Percentiles rank a stretch among this genome's conserved stretches.
Evolutionary conservation across 2,888 invertebrate species (phyloP).

Genomic region (Dasypogon diadema): DNA sequence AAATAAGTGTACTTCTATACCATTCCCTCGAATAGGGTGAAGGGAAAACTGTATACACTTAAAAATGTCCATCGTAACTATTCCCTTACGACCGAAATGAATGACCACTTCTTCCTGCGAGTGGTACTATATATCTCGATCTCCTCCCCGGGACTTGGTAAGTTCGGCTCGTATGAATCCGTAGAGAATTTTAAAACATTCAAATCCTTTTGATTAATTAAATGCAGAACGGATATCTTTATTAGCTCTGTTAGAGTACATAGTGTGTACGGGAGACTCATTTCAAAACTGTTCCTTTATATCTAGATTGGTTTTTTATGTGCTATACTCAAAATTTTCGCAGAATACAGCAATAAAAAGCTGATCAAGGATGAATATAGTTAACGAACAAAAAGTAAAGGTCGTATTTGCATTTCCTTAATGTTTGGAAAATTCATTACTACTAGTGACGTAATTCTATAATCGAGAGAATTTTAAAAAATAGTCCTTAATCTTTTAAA

Average conservation of each 20-base stretch:
- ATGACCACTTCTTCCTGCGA: conserved; percentile 16
- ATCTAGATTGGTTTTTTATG: too few relatives aligned
- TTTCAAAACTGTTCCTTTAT: too few relatives aligned
- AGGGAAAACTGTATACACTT: conserved; percentile 34
- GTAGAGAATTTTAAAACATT: conserved; percentile 49
- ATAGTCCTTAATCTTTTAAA: too few relatives aligned
- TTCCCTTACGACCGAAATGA: conserved; percentile 39
- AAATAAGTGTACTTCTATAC: conserved; percentile 42
- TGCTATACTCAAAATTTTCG: too few relatives aligned
- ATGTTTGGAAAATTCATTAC: too few relatives aligned
- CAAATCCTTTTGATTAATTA: conserved; percentile 50
- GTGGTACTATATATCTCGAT: not conserved
- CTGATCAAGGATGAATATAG: too few relatives aligned
- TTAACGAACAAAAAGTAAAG: too few relatives aligned
- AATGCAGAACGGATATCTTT: conserved; percentile 38
- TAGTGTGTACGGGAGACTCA: not conserved
- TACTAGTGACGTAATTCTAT: too few relatives aligned
- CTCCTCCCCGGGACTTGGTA: not conserved
- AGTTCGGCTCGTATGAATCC: conserved; percentile 8
- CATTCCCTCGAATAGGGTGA: conserved; percentile 40
- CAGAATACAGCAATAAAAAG: too few relatives aligned
- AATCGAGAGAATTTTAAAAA: too few relatives aligned
- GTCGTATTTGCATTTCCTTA: too few relatives aligned
- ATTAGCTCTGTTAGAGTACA: conserved; percentile 11
- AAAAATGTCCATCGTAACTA: conserved; percentile 49